Base-by-base conservation (phyloP, 2,113 vertebrate genomes). In the Albula glossodonta region DNA sequence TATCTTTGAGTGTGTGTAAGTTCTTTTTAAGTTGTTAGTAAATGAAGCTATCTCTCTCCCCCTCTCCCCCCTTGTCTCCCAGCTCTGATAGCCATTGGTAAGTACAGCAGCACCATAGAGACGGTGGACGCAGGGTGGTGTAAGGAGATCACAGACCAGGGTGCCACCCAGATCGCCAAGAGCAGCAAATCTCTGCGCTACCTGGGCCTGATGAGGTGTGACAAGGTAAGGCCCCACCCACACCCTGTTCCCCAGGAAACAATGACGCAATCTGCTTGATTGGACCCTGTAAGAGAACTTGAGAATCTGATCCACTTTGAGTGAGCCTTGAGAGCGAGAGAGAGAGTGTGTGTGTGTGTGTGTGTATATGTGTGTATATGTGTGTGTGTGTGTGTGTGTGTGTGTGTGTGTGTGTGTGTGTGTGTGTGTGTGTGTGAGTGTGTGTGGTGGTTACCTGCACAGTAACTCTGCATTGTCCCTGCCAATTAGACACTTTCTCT, bases 41-140 rank as follows among this genome's bases (percentile, higher is more conserved):
- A 41, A 41, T 41, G 31, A 41, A 41, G 31, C 81, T 56, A 53
- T 83, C 51, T 57, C 87, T 74, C 84, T 80, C 9, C 57, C 81
- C 25, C 13, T n/a, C 15, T 56, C 25, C 78, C 63, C 82, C 66
- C 52, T 4, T 19, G 56, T n/a, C 70, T 31, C 90, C 11, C 96
- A 99, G 98, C 98, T 88, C 95, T 99, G 91, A 98, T 99, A 93
- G 97, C 98, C 91, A 99, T 99, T 88, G 98, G 98, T 84, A 96
- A 94, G 87, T 98, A 99, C 94, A 99, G 98, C 94, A 96, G 95
- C 92, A 99, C 97, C 19, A 99, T 99, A 89, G 98, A 99, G 94
- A 99, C 98, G 0, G 98, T 99, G 93, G 98, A 99, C 87, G 98
- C 98, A 0, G 98, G 98, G 82, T 99, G 98, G 98, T 99, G 98